Evolutionary conservation across 2,888 invertebrate species (phyloP), one percentile per base, ranked within the genome.

Genomic region (Scrobipalpa costella): DNA sequence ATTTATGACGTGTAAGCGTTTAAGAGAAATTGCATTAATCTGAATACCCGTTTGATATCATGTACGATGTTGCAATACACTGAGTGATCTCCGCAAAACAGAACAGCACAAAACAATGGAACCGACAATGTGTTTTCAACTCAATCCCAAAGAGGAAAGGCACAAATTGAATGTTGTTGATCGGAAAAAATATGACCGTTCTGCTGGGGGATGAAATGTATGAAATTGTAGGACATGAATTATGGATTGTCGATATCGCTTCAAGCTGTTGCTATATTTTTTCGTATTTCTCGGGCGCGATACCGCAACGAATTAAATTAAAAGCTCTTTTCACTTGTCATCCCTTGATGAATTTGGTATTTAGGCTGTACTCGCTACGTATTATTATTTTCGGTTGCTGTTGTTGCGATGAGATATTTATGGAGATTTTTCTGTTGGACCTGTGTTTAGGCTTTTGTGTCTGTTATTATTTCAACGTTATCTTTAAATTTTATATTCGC

Each of bases 181-280:
- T 62, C 62, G 68, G 64, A 69, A 69, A 75, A 77, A 73, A 79
- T 85, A 81, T 73, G 77, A 73, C 76, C 70, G 72, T 78, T 74
- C 67, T 33, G 67, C 69, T 70, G 71, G 72, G 72, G 71, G 76
- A 77, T 71, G 78, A 83, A 83, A 84, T 81, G 85, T 90, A 91
- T 91, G 88, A 90, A 90, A 91, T 90, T 91, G 90, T 90, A 84
- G 84, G 88, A 90, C 91, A 91, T 91, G 90, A 91, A 91, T 91
- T 90, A 91, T 91, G 90, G 90, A 91, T 91, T 91, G 90, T 90
- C 91, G 91, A 91, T 91, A 90, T 87, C 87, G 90, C 90, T 89
- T 81, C 90, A 90, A 91, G 91, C 91, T 91, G 91, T 90, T 89
- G 86, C 88, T 86, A 81, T 88, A 79, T 88, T 88, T 90, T 90